These are phyloP conservation scores for Xyrauchen texanus DNA, from an alignment of 2,113 vertebrate species.

Conservation along the genomic window DNA sequence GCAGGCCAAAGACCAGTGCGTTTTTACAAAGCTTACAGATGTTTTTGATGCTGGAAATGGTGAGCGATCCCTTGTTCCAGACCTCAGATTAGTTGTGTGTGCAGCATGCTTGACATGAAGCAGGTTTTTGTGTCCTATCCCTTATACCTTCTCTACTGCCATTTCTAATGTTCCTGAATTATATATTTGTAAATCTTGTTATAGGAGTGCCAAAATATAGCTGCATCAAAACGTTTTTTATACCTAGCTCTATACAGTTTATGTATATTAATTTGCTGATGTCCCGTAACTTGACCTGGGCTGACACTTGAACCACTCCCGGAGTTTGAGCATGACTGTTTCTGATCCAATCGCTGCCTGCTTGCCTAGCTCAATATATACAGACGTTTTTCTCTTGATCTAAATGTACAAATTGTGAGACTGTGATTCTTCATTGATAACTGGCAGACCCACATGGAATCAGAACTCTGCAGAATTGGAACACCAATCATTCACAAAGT, in stretches of 20 bases:
- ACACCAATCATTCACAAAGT: no score
- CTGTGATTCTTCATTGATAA: not conserved
- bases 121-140: slow-evolving; percentile 58
- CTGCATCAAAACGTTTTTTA: slow-evolving; percentile 60
- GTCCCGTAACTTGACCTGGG: slow-evolving; percentile 9
- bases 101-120: slow-evolving; percentile 60
- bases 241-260: slow-evolving; percentile 39
- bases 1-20: not conserved
- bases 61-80: slow-evolving; percentile 23
- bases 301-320: slow-evolving; percentile 7
- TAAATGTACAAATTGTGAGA: not conserved
- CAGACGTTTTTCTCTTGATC: not conserved
- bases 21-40: not conserved
- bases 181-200: slow-evolving; percentile 69
- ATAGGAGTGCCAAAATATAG: slow-evolving; percentile 74
- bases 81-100: slow-evolving; percentile 49
- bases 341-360: slow-evolving; percentile 17
- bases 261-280: slow-evolving; percentile 47
- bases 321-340: slow-evolving; percentile 43
- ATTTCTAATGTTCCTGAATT: slow-evolving; percentile 64
- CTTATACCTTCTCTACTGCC: slow-evolving; percentile 56
- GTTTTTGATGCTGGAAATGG: not conserved
- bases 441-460: no score
- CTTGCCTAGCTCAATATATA: slow-evolving; percentile 16
- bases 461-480: no score